Base-by-base conservation (phyloP, 2,888 invertebrate genomes). In the Dasysyrphus tricinctus region DNA sequence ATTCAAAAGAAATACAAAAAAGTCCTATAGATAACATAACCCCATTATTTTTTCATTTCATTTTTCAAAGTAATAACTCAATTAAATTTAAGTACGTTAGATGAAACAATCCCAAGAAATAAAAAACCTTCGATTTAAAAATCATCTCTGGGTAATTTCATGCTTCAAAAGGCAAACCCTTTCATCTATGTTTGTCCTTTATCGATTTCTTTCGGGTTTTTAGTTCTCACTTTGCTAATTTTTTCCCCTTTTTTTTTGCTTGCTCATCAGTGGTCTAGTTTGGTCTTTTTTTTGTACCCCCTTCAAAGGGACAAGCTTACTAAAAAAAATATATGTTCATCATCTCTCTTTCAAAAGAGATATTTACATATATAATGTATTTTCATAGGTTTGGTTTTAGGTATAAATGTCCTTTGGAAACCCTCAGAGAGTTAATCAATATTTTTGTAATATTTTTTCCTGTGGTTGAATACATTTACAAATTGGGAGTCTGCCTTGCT, bases 111-210 rank as follows among this genome's bases (percentile, higher is more conserved):
- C 9, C 14, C n/a, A 29, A 24, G 2, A 32, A 32, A 32, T 4
- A 32, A 32, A 59, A 59, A 61, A 57, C 12, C 24, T 34, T n/a
- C 29, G 49, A 69, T 32, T 12, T 47, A 51, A 54, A 56, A 54
- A 39, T 70, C 70, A 70, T 32, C 65, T 56, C 37, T 37, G 65
- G 54, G 51, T 73, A 76, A 84, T 80, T 84, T 76, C 65, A 84
- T 73, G 80, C 57, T 80, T 67, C 80, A 54, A 14, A 67, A 29
- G 49, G 29, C 70, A 70, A 84, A 72, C 72, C 70, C 84, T 84
- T 84, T 84, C 72, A 84, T 84, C 75, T 80, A 57, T 12, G 24
- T 70, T 67, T 4, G 70, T 72, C 65, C 75, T 32, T 84, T 80
- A 80, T 80, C 75, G 76, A 73, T 84, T 84, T 67, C 6, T 80